Evolutionary conservation across 1,140 invertebrate genomes (phyloP), one percentile per base, ranked within the genome.

Genomic region (Wasmannia auropunctata): DNA sequence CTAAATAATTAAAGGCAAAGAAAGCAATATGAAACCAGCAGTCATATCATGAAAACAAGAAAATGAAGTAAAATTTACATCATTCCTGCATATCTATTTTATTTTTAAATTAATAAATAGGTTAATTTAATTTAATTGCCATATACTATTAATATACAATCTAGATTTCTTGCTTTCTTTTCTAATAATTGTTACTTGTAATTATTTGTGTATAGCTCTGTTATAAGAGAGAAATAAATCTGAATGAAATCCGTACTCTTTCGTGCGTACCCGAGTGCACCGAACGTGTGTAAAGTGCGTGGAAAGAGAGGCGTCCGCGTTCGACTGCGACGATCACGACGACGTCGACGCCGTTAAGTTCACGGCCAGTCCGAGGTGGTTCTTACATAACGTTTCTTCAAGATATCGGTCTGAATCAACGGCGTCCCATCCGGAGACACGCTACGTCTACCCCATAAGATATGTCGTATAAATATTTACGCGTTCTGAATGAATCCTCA

Each of bases 351-450:
- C 86, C 87, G 92, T 90, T 95, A 95, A 95, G 94, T 95, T 95
- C 94, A 95, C 94, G 94, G 94, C 93, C 94, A 94, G 93, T 94
- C 93, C 93, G 93, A 93, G 87, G 49, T 70, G 90, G 90, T 90
- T 91, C 75, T 94, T 95, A 94, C 93, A 93, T 94, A 94, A 94
- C 91, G 69, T 40, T 54, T 76, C 67, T 87, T 84, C 51, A 70
- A 54, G 74, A 90, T 88, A 90, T 87, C 91, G 86, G 91, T 93
- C 88, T 90, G 83, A 93, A 92, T 90, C 89, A 80, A 87, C 62
- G 25, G 81, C 19, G 86, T 51, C 81, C 54, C 37, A 65, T 58
- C 54, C 63, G 83, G 69, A 81, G 46, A 63, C 62, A 83, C 67
- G 79, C 67, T 74, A 60, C 54, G 37, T 60, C 37, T 74, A 72